Evolutionary conservation across 2,888 invertebrate genomes (phyloP), one percentile per base, ranked within the genome.

Genomic region (Argyra leucocephala): DNA sequence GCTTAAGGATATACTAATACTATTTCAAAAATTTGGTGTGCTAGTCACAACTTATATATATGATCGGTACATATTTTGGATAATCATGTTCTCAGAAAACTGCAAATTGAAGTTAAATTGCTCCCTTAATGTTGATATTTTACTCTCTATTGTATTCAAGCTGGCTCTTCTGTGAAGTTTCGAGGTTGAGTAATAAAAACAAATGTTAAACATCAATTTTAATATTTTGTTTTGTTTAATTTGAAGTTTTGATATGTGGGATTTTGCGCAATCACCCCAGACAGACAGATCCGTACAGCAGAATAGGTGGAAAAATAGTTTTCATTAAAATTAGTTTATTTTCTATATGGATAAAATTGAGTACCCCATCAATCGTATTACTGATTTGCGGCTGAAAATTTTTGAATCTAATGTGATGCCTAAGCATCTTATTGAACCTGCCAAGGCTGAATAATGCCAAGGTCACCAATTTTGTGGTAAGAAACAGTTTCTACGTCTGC

Each of bases 181-280:
- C 3, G 21, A 6, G 22, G 21, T 58, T 10, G 58, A 58, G 58
- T 58, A 63, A 24, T 64, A 59, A 59, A 26, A 63, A n/a, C 63
- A 65, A 9, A 67, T 60, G 18, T 65, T 65, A 7, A 61, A 63
- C 2, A 67, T 63, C 63, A 67, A 60, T 62, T 67, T 65, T 22
- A 67, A 21, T 21, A 63, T 23, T 57, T 67, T 67, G 24, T 65
- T 65, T 61, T 65, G 61, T 21, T 61, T 57, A 23, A 63, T 57
- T 62, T 67, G 63, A 10, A 67, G 22, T 57, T 63, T 63, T 18
- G 21, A 22, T 5, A 63, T 24, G 48, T 67, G 59, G 4, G 61
- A 59, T 37, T 37, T 37, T n/a, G 67, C 65, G 18, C 65, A 63
- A 21, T 63, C 63, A 59, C 65, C 65, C 65, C 62, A 65, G 4